Evolutionary conservation across 1,140 invertebrate species (phyloP).

Genomic region (Eurosta solidaginis): DNA sequence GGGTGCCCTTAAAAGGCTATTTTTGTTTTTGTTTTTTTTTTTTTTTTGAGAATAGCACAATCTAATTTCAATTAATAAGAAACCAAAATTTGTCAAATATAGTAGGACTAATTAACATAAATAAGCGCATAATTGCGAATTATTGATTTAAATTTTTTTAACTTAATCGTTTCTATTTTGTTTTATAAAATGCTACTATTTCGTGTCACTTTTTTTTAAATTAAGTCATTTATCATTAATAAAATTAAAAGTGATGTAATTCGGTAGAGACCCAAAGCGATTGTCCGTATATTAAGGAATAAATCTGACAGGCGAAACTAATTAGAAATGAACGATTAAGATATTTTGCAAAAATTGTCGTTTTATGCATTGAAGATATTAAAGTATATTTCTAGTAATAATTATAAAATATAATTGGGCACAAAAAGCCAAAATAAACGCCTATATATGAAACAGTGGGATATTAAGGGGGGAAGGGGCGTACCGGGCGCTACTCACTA

Average conservation of each 20-base stretch:
- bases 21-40: too few species aligned
- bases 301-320: not conserved
- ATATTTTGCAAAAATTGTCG: not conserved
- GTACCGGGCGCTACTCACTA: too few species aligned
- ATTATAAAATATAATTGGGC: too few species aligned
- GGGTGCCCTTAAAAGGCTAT: too few species aligned
- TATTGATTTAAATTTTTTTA: not conserved
- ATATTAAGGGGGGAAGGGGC: too few species aligned
- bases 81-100: not conserved
- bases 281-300: not conserved
- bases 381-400: too few species aligned
- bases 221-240: not conserved
- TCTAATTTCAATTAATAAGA: not conserved
- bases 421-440: too few species aligned
- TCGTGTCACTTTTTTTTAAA: not conserved
- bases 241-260: not conserved
- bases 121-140: slow-evolving; percentile 15
- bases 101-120: not conserved
- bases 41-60: not conserved
- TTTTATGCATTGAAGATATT: too few species aligned
- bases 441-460: too few species aligned
- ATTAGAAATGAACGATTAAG: not conserved
- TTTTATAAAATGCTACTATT: too few species aligned
- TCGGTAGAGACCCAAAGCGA: not conserved
- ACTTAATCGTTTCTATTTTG: not conserved